phyloP scores from a whole-genome alignment of 1,140 invertebrate genomes.

The Pectinophora gossypiella region DNA sequence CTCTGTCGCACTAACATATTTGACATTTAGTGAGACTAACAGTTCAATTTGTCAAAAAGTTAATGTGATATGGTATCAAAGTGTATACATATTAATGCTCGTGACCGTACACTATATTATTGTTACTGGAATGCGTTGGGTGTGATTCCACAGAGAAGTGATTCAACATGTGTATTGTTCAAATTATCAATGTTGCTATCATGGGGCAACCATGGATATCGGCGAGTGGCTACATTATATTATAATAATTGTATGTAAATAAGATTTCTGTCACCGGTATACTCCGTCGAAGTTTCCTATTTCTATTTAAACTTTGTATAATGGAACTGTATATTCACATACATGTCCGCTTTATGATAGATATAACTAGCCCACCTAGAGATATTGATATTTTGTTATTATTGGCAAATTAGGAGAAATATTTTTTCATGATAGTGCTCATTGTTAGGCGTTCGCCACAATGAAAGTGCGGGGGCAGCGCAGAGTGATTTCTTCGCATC shows the following conservation, averaged over 20 bases:
- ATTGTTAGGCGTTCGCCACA: too few relatives aligned
- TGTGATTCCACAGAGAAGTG: too few relatives aligned
- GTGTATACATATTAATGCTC: too few relatives aligned
- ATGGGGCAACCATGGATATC: not conserved
- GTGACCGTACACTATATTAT: too few relatives aligned
- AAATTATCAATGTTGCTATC: not conserved
- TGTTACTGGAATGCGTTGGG: too few relatives aligned
- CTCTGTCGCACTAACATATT: too few relatives aligned
- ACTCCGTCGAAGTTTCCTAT: constrained; percentile 30
- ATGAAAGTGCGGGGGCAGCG: too few relatives aligned
- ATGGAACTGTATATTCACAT: constrained; percentile 40
- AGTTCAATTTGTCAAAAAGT: too few relatives aligned
- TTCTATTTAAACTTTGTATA: constrained; percentile 21
- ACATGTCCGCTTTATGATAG: constrained; percentile 52
- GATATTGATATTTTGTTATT: constrained; percentile 36
- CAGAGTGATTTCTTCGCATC: too few relatives aligned
- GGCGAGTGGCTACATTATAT: not conserved
- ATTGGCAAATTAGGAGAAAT: constrained; percentile 62
- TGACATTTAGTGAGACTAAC: too few relatives aligned
- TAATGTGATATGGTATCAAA: too few relatives aligned
- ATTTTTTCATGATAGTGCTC: constrained; percentile 60
- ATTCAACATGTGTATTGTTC: not conserved
- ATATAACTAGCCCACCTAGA: constrained; percentile 49
- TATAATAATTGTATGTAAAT: constrained; percentile 1
- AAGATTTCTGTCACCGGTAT: not conserved